Evolutionary conservation across 2,113 vertebrate genomes (phyloP).

Genomic region (Phyllostomus discolor): DNA sequence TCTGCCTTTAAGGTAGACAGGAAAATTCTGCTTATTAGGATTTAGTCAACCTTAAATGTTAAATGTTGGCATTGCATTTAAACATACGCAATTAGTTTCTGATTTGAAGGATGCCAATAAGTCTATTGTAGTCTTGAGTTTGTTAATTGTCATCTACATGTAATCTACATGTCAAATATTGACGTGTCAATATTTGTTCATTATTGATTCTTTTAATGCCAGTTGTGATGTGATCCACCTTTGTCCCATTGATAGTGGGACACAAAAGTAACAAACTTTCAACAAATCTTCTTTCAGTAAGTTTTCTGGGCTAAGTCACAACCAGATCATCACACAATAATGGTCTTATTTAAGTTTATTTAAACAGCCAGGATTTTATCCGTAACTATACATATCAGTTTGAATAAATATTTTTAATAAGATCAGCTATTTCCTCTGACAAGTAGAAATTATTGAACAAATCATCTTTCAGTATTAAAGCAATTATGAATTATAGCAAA

Average conservation of each 20-base stretch:
- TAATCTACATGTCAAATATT: background rate
- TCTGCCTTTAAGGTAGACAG: background rate
- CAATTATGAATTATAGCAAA: background rate
- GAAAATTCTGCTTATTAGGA: background rate
- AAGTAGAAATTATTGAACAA: background rate
- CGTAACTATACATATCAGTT: background rate
- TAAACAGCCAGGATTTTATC: background rate
- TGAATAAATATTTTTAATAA: conserved; percentile 14
- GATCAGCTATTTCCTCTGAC: background rate
- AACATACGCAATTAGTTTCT: background rate
- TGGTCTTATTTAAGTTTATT: background rate
- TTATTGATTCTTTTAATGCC: background rate
- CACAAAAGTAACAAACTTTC: background rate
- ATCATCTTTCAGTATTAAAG: background rate
- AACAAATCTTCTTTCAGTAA: background rate
- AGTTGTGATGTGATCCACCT: background rate
- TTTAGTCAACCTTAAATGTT: background rate
- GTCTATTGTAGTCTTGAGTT: background rate
- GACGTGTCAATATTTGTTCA: background rate
- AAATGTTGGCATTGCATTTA: background rate
- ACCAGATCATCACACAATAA: background rate
- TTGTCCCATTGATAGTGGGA: background rate
- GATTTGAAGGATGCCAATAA: background rate
- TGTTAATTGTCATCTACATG: background rate
- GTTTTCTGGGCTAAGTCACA: background rate